Conservation (phyloP, 2,113 vertebrate species). For the Prinia subflava region DNA sequence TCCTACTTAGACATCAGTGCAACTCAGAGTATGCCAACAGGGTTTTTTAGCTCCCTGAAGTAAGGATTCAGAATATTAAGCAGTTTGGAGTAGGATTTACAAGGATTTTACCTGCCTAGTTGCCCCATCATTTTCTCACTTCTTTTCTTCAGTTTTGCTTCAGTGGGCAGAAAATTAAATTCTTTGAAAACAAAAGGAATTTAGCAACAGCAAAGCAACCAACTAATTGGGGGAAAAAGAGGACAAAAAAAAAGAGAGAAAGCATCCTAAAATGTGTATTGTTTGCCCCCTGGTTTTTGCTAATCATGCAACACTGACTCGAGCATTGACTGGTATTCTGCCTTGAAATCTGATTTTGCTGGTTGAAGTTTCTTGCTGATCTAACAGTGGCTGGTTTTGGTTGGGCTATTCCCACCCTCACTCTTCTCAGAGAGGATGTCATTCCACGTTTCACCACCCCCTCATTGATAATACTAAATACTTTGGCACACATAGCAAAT, state of each 20-base stretch:
- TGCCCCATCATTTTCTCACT: conserved; percentile 22
- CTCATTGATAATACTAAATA: not conserved
- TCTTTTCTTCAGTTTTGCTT: conserved; percentile 27
- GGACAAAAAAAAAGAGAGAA: not conserved
- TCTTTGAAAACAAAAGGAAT: not conserved
- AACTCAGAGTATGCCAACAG: not conserved
- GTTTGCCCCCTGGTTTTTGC: not conserved
- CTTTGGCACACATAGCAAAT: not conserved
- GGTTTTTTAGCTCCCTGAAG: conserved; percentile 42
- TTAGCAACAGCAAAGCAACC: not conserved
- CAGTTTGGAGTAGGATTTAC: conserved; percentile 8
- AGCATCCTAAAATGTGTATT: not conserved
- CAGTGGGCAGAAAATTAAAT: not conserved
- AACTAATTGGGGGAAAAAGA: not conserved
- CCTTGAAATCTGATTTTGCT: not conserved
- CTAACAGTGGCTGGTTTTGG: not conserved
- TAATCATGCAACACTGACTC: not conserved
- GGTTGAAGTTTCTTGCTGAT: not conserved
- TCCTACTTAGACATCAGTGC: not conserved
- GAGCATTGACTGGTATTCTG: not conserved
- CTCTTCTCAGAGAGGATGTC: not conserved
- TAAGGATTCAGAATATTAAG: conserved; percentile 45
- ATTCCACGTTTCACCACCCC: not conserved
- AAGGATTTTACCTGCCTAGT: conserved; percentile 47
- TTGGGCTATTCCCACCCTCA: not conserved